Conservation (phyloP, 2,113 vertebrate genomes). For the Peromyscus californicus region DNA sequence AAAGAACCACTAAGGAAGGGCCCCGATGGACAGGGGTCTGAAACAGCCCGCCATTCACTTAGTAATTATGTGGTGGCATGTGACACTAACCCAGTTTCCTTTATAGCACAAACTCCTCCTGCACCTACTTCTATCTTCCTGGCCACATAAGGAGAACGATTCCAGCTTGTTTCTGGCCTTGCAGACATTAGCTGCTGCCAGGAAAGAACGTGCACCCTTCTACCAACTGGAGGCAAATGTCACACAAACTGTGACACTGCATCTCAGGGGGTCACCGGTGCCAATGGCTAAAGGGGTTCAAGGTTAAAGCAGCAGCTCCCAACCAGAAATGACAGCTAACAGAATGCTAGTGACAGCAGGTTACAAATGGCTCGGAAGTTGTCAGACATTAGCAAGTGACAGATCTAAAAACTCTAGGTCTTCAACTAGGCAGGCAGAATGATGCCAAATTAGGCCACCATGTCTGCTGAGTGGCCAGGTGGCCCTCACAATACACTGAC, state of each 20-base stretch:
- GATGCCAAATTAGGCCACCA: constrained; percentile 3
- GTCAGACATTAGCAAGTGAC: constrained; percentile 56
- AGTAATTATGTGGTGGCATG: background rate
- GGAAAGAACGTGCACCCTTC: constrained; percentile 17
- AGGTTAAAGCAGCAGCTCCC: constrained; percentile 42
- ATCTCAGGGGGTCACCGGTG: background rate
- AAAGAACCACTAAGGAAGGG: background rate
- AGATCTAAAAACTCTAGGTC: constrained; percentile 52
- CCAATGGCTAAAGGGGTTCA: constrained; percentile 18
- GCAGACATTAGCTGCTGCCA: background rate
- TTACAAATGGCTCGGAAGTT: constrained; percentile 45
- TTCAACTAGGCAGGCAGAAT: background rate
- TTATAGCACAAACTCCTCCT: background rate
- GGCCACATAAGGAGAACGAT: background rate
- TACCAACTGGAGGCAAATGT: constrained; percentile 13
- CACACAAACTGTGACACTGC: background rate
- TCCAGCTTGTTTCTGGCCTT: background rate
- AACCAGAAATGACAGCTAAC: constrained; percentile 25
- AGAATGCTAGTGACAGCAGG: background rate
- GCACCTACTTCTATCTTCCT: constrained; percentile 2
- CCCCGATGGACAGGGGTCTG: background rate
- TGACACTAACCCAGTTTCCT: background rate
- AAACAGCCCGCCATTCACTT: background rate
- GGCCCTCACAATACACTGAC: constrained; percentile 34
- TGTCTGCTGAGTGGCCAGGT: constrained; percentile 23